A percentile compares a stretch with the other conserved stretches of the same genome.
Conservation (phyloP, 2,888 invertebrate species). For the Sphinx pinastri region DNA sequence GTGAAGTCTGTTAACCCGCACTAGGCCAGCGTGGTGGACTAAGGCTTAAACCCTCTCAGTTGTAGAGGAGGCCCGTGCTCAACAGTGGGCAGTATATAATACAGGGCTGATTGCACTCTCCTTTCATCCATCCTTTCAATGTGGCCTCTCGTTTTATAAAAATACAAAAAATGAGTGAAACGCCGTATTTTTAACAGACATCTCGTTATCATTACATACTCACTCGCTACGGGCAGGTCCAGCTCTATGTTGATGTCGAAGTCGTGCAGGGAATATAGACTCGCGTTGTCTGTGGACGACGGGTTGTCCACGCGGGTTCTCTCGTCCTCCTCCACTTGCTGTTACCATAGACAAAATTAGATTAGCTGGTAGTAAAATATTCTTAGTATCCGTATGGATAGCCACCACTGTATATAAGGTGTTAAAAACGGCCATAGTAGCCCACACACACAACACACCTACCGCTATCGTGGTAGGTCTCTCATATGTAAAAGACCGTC, state of each 20-base stretch:
- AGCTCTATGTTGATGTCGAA: constrained; percentile 98
- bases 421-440: not conserved
- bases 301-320: constrained; percentile 38
- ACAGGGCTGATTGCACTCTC: too few species aligned
- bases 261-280: constrained; percentile 89
- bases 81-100: too few species aligned
- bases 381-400: too few species aligned
- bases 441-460: not conserved
- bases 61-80: too few species aligned
- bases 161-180: not conserved
- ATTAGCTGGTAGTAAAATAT: too few species aligned
- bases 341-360: constrained; percentile 35
- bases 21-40: too few species aligned
- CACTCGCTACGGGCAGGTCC: constrained; percentile 92
- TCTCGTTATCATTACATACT: constrained; percentile 55
- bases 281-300: constrained; percentile 66
- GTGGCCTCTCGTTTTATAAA: too few species aligned
- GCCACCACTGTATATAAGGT: not conserved
- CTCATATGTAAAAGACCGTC: too few species aligned
- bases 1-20: too few species aligned
- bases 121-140: too few species aligned
- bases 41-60: too few species aligned
- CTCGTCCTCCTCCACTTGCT: constrained; percentile 44
- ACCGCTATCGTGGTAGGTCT: too few species aligned
- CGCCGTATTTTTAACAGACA: not conserved